Evolutionary conservation across 35 echinoderm and acorn worm genomes (phyloP).

Genomic region (Heliocidaris tuberculata): DNA sequence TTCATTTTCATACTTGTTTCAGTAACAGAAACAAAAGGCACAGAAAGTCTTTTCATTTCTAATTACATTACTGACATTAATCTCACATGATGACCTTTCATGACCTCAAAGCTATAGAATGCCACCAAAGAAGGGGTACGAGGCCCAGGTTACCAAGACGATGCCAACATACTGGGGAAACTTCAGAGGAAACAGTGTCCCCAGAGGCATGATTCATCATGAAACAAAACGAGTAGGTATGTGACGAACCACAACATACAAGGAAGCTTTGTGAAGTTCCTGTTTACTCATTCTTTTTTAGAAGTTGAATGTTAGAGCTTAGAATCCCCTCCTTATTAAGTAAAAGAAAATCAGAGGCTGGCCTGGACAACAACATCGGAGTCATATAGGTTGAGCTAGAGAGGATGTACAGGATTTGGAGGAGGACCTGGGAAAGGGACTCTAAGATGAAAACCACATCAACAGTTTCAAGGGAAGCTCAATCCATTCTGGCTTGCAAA

Average conservation of each 20-base stretch:
- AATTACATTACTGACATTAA: background rate
- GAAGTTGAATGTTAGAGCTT: background rate
- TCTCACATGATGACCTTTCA: background rate
- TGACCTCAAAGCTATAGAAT: background rate
- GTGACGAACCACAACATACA: background rate
- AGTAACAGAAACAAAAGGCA: background rate
- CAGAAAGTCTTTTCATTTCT: no score
- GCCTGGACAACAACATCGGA: background rate
- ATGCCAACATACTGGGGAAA: background rate
- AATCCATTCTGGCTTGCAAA: background rate
- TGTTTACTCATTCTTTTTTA: conserved; percentile 3
- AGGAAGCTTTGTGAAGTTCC: background rate
- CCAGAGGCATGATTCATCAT: background rate
- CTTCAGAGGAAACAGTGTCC: background rate
- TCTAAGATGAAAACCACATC: background rate
- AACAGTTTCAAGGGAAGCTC: background rate
- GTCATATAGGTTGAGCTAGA: background rate
- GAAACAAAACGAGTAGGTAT: background rate
- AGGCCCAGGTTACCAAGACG: background rate
- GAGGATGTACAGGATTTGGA: background rate
- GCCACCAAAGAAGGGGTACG: background rate
- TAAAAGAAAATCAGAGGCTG: background rate
- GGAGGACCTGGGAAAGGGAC: background rate
- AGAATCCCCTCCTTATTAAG: background rate
- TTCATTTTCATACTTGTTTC: background rate